phyloP scores from a whole-genome alignment of 2,888 invertebrate species.

The Ophonus ardosiacus region DNA sequence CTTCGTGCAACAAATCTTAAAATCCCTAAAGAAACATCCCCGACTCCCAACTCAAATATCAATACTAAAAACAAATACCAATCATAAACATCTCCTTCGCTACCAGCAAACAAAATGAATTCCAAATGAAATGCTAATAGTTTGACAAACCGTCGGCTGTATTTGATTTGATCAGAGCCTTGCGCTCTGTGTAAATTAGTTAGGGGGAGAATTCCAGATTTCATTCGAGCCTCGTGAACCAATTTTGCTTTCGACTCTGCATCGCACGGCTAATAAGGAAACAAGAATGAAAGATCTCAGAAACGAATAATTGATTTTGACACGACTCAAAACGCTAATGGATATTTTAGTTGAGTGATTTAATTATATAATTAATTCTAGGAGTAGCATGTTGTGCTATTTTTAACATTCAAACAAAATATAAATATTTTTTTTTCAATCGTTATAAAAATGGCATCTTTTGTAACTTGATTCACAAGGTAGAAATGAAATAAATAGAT shows the following conservation, averaged over 20 bases:
- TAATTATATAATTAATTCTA: slow-evolving; percentile 11
- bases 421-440: no score
- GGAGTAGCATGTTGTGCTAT: neutral
- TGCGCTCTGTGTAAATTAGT: slow-evolving; percentile 1
- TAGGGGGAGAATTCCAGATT: neutral
- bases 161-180: slow-evolving; percentile 36
- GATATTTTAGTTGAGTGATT: slow-evolving; percentile 26
- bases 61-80: slow-evolving; percentile 15
- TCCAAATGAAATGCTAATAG: slow-evolving; percentile 41
- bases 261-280: slow-evolving; percentile 23
- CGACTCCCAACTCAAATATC: neutral
- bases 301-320: slow-evolving; percentile 24
- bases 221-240: slow-evolving; percentile 22
- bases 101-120: slow-evolving; percentile 32
- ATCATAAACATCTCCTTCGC: neutral
- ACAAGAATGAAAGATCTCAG: slow-evolving; percentile 19
- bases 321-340: slow-evolving; percentile 9
- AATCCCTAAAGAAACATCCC: neutral
- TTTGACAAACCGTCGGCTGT: slow-evolving; percentile 30
- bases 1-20: neutral
- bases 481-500: no score
- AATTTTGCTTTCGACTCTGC: slow-evolving; percentile 4
- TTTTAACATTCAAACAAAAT: neutral
- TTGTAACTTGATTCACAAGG: no score
- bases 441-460: no score